Base-by-base conservation (phyloP, 2,113 vertebrate genomes). In the Prochilodus magdalenae region DNA sequence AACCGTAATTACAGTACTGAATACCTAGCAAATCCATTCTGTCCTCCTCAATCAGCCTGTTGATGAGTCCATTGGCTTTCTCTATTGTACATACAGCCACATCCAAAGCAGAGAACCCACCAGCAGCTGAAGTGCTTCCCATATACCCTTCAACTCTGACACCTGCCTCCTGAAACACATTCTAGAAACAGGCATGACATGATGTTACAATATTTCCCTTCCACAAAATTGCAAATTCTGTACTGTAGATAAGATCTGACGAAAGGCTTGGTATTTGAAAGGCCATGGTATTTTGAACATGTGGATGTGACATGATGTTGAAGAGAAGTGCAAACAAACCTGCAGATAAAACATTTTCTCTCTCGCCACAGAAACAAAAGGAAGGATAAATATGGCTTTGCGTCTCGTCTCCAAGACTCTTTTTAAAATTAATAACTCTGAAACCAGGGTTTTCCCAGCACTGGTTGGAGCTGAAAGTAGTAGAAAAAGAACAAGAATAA, bases 61-160 rank as follows among this genome's bases (percentile, higher is more conserved):
- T 99, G 81, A 99, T 89, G 11, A 99, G 92, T 70, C 97, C 94
- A 16, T 99, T 99, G 82, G 98, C 98, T 93, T 97, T 98, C 92
- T 99, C 97, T 71, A 99, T 99, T 83, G 98, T 99, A 90, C 98
- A 99, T 83, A 99, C 96, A 83, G 97, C 98, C 84, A 99, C 91
- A 83, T 99, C 97, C 89, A 99, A 82, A 0, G 93, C 88, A 75
- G 92, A 89, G 84, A 99, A 99, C 20, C 77, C 91, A 33, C 94
- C 91, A 69, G 94, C 80, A 27, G 97, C 95, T 30, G 96, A 95
- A 33, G 91, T 93, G 89, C 95, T 96, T 73, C 98, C 98, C 95
- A 99, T 97, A 83, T 98, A 99, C 51, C 97, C 97, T 74, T 95
- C 97, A 67, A 99, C 98, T 77, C 91, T 94, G 80, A 99, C 88